Evolutionary conservation across 2,797 vertebrate species (phyloP), one percentile per base, ranked within the genome.

Genomic region (Oryzias sinensis): DNA sequence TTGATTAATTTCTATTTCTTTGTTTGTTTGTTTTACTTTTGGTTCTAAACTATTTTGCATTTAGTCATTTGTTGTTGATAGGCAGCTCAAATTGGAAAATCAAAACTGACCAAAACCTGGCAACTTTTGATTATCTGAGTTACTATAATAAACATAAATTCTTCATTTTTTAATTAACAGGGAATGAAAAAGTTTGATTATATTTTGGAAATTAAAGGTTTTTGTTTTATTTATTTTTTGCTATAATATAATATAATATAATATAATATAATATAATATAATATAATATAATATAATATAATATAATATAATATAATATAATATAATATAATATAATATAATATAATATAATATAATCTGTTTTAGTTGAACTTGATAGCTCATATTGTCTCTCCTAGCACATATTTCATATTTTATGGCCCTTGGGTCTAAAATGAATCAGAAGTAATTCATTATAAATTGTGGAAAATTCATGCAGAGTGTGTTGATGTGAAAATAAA

Each of bases 401-500:
- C 44, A 61, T 56, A 74, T 69, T 75, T 61, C 27, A 63, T 58
- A 72, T 69, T 73, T 61, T 27, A 63, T 46, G 44, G 68, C 51
- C 37, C 45, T 56, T 58, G 54, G 62, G 63, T 69, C 45, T 57
- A 71, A 69, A 82, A 68, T 63, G 43, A 74, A 72, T 72, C 45
- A 66, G 62, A 49, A 20, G 65, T 65, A 80, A 80, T 77, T 72
- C 54, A 77, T 80, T 71, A 66, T 50, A 68, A 80, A 72, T 49
- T 48, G 64, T 67, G 54, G 22, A 74, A 77, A 77, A 77, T 63
- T 62, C 50, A 83, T 74, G 69, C 70, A 59, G 25, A 63, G 53
- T 48, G 14, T 72, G 57, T 62, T 80, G 62, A 77, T 79, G 71
- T 73, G 55, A 71, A 79, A 77, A 83, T 83, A 67, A 59, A 79